phyloP scores from a whole-genome alignment of 2,888 invertebrate species.

The Xestia sexstrigata region DNA sequence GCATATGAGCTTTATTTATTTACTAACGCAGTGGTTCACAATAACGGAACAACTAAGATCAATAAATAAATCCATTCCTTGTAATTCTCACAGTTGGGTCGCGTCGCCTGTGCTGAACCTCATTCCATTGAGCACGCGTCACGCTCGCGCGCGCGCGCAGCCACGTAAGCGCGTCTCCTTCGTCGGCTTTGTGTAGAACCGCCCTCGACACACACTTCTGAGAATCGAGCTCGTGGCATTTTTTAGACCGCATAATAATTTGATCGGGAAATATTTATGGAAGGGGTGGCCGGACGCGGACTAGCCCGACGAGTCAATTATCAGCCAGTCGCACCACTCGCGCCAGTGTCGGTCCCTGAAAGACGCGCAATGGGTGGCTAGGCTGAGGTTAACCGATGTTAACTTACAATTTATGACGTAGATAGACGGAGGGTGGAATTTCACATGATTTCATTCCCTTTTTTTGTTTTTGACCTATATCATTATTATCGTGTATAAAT shows the following conservation, averaged over 20 bases:
- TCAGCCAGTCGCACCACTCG: constrained; percentile 77
- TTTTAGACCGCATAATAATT: constrained; percentile 90
- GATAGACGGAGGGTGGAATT: constrained; percentile 82
- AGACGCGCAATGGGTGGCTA: constrained; percentile 86
- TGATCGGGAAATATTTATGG: constrained; percentile 91
- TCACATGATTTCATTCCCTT: constrained; percentile 79
- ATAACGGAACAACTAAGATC: constrained; percentile 87
- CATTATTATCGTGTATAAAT: constrained; percentile 71
- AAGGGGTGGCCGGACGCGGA: constrained; percentile 87
- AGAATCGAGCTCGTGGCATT: constrained; percentile 88
- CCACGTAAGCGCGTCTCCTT: constrained; percentile 74
- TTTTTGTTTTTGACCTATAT: constrained; percentile 70
- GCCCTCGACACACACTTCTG: constrained; percentile 85
- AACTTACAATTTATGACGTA: constrained; percentile 84
- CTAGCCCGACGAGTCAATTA: constrained; percentile 89
- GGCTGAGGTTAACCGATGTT: constrained; percentile 77
- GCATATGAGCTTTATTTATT: constrained; percentile 81
- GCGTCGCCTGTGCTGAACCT: constrained; percentile 83
- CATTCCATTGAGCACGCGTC: constrained; percentile 86
- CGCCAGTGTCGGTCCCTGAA: constrained; percentile 80
- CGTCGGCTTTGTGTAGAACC: constrained; percentile 86
- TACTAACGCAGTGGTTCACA: constrained; percentile 78
- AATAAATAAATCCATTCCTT: constrained; percentile 89
- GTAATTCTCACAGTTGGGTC: constrained; percentile 88
- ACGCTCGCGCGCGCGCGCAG: constrained; percentile 69